Conservation (phyloP, 2,888 invertebrate genomes). For the Eupithecia inturbata region DNA sequence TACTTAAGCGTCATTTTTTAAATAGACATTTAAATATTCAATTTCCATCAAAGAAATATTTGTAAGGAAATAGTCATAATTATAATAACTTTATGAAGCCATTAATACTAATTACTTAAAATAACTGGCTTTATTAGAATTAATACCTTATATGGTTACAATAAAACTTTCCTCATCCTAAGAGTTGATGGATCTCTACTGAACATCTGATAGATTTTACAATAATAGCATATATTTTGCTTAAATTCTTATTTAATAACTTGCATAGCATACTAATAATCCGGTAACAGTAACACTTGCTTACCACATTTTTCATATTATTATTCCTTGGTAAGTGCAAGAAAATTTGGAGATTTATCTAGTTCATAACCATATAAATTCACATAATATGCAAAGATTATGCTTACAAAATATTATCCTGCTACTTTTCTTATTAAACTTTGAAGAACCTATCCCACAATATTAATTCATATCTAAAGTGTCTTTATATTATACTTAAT, state of each 20-base stretch:
- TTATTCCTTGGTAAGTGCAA: not conserved
- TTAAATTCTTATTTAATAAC: not conserved
- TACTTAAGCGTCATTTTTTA: not conserved
- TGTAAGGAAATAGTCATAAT: not conserved
- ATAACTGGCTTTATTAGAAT: not conserved
- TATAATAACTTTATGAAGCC: not conserved
- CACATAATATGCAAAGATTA: not conserved
- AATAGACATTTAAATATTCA: not conserved
- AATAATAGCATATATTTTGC: not conserved
- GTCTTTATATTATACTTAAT: too few species aligned
- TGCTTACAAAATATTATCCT: not conserved
- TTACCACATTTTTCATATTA: not conserved
- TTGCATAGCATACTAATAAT: not conserved
- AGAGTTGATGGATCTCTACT: not conserved
- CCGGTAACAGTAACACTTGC: not conserved
- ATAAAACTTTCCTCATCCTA: not conserved
- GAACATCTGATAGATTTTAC: not conserved
- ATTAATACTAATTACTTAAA: not conserved
- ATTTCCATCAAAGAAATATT: too few species aligned
- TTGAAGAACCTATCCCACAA: not conserved
- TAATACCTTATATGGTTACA: not conserved
- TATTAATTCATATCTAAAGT: not conserved
- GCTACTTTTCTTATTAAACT: not conserved
- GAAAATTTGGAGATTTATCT: not conserved
- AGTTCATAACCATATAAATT: not conserved